Conservation (phyloP, 2,888 invertebrate genomes). For the Dasysyrphus albostriatus region DNA sequence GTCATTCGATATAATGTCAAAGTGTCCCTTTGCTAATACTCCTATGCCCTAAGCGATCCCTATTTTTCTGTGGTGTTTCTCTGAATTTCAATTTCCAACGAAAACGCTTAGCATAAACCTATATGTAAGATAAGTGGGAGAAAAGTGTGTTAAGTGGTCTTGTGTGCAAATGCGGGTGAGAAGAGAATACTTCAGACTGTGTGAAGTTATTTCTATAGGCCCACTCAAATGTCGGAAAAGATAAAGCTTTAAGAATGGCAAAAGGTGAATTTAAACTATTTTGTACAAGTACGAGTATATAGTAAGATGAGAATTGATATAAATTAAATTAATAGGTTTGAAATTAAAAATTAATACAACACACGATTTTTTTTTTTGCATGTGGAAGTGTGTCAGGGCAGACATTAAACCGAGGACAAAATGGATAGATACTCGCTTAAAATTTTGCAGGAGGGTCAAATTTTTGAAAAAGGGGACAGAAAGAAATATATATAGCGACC, state of each 20-base stretch:
- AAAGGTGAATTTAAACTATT: conserved; percentile 10
- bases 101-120: conserved; percentile 20
- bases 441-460: too few relatives aligned
- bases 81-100: neutral
- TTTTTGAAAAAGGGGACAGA: too few relatives aligned
- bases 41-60: neutral
- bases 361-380: too few relatives aligned
- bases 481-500: too few relatives aligned
- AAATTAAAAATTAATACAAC: neutral
- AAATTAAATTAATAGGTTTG: neutral
- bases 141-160: conserved; percentile 46
- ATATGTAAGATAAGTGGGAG: conserved; percentile 14
- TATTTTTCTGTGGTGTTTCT: neutral
- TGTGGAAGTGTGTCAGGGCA: too few relatives aligned
- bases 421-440: too few relatives aligned
- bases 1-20: conserved; percentile 50
- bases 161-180: neutral
- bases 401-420: too few relatives aligned
- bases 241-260: neutral
- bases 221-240: conserved; percentile 29
- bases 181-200: conserved; percentile 43
- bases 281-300: neutral
- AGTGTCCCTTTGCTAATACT: conserved; percentile 20
- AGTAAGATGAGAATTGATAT: neutral
- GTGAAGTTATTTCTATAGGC: conserved; percentile 35